These are phyloP conservation scores for Neria commutata DNA, from an alignment of 2,888 invertebrate species.

Conservation along the genomic window DNA sequence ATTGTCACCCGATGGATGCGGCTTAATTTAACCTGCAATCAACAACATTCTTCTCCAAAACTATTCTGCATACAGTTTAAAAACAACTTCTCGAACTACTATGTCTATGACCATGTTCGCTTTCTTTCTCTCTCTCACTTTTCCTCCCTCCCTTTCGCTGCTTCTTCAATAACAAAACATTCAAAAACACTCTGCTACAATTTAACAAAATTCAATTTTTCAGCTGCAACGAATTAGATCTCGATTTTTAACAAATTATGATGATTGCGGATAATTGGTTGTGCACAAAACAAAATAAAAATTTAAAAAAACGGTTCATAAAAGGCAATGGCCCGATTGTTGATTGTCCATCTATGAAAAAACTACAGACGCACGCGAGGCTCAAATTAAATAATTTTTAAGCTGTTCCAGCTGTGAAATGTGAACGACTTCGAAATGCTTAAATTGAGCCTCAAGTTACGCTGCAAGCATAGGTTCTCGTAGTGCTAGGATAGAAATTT, in stretches of 20 bases:
- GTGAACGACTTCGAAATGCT: constrained; percentile 32
- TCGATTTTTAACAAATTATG: constrained; percentile 60
- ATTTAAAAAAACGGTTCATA: neutral
- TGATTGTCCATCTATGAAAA: too few species aligned
- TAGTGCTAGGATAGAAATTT: too few species aligned
- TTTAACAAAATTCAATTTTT: constrained; percentile 8
- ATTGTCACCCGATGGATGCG: too few species aligned
- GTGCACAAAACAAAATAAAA: constrained; percentile 52
- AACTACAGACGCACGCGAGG: constrained; percentile 23
- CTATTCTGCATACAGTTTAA: neutral
- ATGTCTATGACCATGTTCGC: too few species aligned
- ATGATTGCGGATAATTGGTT: constrained; percentile 63
- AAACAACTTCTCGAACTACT: neutral
- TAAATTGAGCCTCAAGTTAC: constrained; percentile 45
- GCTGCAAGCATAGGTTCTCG: too few species aligned
- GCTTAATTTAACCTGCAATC: too few species aligned
- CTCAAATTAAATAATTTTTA: constrained; percentile 31
- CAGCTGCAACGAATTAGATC: constrained; percentile 41
- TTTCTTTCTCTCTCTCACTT: neutral
- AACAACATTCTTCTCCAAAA: too few species aligned
- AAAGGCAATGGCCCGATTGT: too few species aligned
- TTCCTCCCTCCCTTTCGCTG: neutral
- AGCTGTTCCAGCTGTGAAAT: neutral
- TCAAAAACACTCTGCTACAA: constrained; percentile 10
- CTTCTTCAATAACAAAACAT: constrained; percentile 6